Conservation (phyloP, 2,888 invertebrate species). For the Melanchra persicariae region DNA sequence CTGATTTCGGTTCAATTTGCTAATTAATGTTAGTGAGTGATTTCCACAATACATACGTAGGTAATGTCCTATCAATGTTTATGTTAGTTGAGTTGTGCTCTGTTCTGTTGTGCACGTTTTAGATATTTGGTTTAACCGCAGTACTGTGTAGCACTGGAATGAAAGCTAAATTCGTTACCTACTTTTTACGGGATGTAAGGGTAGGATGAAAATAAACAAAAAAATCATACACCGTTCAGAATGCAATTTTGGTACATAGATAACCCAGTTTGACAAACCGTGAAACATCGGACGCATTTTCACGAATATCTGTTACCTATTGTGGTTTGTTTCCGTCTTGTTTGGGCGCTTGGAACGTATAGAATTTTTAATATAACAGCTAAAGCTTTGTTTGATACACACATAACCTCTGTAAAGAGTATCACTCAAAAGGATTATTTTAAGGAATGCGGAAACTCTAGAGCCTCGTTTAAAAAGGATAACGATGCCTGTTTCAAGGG, state of each 20-base stretch:
- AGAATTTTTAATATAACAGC: constrained; percentile 46
- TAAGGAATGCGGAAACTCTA: not conserved
- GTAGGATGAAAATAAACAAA: constrained; percentile 32
- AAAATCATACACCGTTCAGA: constrained; percentile 15
- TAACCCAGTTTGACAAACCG: constrained; percentile 44
- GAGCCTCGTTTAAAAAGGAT: not conserved
- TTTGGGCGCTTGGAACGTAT: constrained; percentile 35
- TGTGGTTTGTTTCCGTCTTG: constrained; percentile 47
- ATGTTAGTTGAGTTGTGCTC: constrained; percentile 22
- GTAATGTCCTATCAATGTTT: constrained; percentile 46
- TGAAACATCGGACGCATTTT: constrained; percentile 42
- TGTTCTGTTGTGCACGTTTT: constrained; percentile 10
- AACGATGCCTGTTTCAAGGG: not conserved
- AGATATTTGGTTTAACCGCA: not conserved
- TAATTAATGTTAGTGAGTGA: constrained; percentile 78
- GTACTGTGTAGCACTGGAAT: constrained; percentile 4
- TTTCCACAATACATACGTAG: constrained; percentile 60
- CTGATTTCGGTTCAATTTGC: constrained; percentile 77
- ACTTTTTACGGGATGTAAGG: constrained; percentile 2
- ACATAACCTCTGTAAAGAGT: constrained; percentile 1
- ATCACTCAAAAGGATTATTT: constrained; percentile 24
- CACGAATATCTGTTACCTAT: constrained; percentile 47
- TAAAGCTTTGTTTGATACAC: constrained; percentile 19
- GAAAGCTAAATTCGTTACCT: constrained; percentile 28
- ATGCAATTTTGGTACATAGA: constrained; percentile 45